phyloP scores from a whole-genome alignment of 2,797 vertebrate genomes.

The Sebastes cheni region DNA sequence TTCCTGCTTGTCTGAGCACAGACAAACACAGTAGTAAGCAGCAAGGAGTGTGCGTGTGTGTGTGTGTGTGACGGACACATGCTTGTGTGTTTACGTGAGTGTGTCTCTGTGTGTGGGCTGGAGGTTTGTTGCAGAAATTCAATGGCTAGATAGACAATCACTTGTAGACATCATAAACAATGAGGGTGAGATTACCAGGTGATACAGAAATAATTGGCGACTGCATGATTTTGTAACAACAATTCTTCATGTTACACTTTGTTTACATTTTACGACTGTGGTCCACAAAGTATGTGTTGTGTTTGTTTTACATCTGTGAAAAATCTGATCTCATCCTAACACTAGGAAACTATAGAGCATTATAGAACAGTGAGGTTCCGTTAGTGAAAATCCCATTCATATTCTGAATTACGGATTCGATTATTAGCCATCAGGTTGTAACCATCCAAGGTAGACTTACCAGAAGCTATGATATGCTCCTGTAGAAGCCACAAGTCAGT shows the following conservation, averaged over 20 bases:
- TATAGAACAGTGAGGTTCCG: too few relatives aligned
- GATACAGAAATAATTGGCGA: neutral
- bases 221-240: neutral
- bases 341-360: rapidly evolving
- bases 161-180: neutral
- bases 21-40: conserved; percentile 63
- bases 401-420: too few relatives aligned
- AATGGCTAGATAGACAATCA: neutral
- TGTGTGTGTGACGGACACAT: neutral
- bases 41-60: conserved; percentile 7
- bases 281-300: neutral
- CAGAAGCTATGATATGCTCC: too few relatives aligned
- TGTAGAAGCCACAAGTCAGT: too few relatives aligned
- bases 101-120: neutral
- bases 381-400: too few relatives aligned
- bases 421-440: too few relatives aligned
- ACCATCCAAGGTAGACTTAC: too few relatives aligned
- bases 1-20: conserved; percentile 64
- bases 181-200: neutral
- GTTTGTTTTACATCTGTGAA: neutral
- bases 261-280: neutral
- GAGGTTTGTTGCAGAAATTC: neutral
- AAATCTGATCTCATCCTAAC: neutral
- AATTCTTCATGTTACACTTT: too few relatives aligned
- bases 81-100: conserved; percentile 16